Evolutionary conservation across 2,797 vertebrate genomes (phyloP), one percentile per base, ranked within the genome.

Genomic region (Sparus aurata): DNA sequence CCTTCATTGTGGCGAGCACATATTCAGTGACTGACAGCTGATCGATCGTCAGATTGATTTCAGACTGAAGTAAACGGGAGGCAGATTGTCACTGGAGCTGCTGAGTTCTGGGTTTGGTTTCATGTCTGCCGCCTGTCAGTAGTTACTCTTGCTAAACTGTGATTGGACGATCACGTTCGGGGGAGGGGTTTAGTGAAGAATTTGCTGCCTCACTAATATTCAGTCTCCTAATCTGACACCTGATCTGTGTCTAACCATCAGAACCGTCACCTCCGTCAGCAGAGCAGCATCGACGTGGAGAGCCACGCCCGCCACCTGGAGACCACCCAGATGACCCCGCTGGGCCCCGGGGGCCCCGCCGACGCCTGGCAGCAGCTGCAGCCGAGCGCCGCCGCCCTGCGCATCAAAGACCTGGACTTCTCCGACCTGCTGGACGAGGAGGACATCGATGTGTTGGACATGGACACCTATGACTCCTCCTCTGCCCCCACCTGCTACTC

Each of bases 341-440:
- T 95, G 73, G 92, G 94, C 62, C 91, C 82, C 1, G 62, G 95
- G 86, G 85, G 63, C 15, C 66, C 85, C n/a, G 84, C 86, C 0
- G 91, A 94, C 5, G 82, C 91, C 1, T 96, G 94, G 95, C 95
- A 96, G 41, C 93, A 92, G 62, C 92, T 94, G 75, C 91, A 93
- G 74, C 93, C 86, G 3, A 87, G 81, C 30, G 93, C 96, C 0
- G 81, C 86, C 43, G 93, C 95, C 13, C 92, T 98, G 77, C 95
- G 95, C 49, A 98, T 99, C 92, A 97, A 96, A 80, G 98, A 99
- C 91, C 85, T 99, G 85, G 98, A 99, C 94, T 99, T 99, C 88
- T 97, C 98, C 0, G 98, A 99, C 93, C 84, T 99, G n/a, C 93
- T 95, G 13, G 97, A 98, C 27, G 98, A 99, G 50, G 98, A 99